A percentile compares a stretch with the other conserved stretches of the same genome.
Evolutionary conservation across 2,888 invertebrate genomes (phyloP).

Genomic region (Altica lythri): DNA sequence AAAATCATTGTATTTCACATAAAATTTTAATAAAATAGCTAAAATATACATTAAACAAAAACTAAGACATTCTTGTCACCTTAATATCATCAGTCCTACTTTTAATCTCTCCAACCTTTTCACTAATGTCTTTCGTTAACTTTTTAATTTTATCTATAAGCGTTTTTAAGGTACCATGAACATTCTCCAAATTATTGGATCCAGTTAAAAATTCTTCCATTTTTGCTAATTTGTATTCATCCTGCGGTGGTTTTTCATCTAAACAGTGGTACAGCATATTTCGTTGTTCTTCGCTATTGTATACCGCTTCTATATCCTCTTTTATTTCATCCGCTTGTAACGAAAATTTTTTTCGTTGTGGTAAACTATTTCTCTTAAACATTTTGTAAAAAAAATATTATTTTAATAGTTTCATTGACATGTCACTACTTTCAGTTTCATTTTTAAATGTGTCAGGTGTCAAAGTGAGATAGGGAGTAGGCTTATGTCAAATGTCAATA

Average conservation of each 20-base stretch:
- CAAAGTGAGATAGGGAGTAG: too few relatives aligned
- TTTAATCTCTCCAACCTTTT: conserved; percentile 34
- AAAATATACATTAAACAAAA: conserved; percentile 1
- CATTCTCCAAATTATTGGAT: conserved; percentile 43
- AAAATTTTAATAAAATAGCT: background rate
- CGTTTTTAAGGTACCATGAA: conserved; percentile 34
- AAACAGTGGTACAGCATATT: conserved; percentile 46
- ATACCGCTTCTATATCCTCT: conserved; percentile 44
- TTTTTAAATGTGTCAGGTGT: too few relatives aligned
- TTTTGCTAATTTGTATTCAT: conserved; percentile 43
- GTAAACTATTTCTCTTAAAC: conserved; percentile 39
- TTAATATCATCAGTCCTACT: conserved; percentile 10
- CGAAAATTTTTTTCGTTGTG: conserved; percentile 36
- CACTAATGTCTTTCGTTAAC: conserved; percentile 35
- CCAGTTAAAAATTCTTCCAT: conserved; percentile 48
- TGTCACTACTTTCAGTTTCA: too few relatives aligned
- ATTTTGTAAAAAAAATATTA: conserved; percentile 34
- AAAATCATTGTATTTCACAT: too few relatives aligned
- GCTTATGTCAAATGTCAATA: too few relatives aligned
- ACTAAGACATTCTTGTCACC: background rate
- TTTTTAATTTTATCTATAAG: conserved; percentile 36
- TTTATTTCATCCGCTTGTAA: conserved; percentile 40
- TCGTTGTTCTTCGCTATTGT: conserved; percentile 39
- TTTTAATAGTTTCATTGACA: too few relatives aligned
- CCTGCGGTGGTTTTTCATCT: conserved; percentile 44